Base-by-base conservation (phyloP, 1,140 invertebrate species). In the Odontomachus brunneus region DNA sequence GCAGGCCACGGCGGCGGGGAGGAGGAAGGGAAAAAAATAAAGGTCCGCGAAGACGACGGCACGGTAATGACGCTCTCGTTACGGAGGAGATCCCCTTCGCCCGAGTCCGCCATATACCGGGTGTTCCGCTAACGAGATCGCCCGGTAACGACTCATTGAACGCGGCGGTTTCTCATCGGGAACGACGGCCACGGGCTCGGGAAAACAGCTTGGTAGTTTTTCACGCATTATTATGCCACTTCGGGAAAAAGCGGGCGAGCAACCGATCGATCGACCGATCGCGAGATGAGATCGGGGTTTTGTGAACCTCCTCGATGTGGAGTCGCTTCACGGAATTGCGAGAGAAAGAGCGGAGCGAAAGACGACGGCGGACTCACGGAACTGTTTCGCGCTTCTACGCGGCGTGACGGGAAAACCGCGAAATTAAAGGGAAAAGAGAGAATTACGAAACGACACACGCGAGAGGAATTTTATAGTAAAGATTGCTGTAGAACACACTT, bases 11-110 rank as follows among this genome's bases (percentile, higher is more conserved):
- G n/a, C 4, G 24, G 60, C 24, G 17, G 24, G 24, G 60, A 33
- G 24, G 9, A 11, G 22, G 15, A 15, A 9, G 51, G 62, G 55
- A 51, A 72, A 67, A 53, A n/a, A n/a, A n/a, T n/a, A n/a, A n/a
- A 53, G 48, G 14, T 59, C 3, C 26, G 55, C 55, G 49, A 78
- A n/a, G 48, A 74, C 59, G 22, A 33, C 17, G 33, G 7, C n/a
- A 76, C 51, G 76, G 73, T 84, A 73, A 82, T 82, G 62, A 84
- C 51, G 60, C 44, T 63, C 67, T 73, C 53, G 51, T 82, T 73
- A 74, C 24, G 38, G n/a, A 12, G n/a, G 14, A 80, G 69, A 80
- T 69, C 29, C 29, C 33, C 19, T 44, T 71, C 65, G 29, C 12
- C 67, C 11, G 19, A 55, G 26, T 73, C 66, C 38, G 17, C 17